These are phyloP conservation scores for Acanthosepion lycidas DNA, from an alignment of 2,888 invertebrate species.

Conservation along the genomic window DNA sequence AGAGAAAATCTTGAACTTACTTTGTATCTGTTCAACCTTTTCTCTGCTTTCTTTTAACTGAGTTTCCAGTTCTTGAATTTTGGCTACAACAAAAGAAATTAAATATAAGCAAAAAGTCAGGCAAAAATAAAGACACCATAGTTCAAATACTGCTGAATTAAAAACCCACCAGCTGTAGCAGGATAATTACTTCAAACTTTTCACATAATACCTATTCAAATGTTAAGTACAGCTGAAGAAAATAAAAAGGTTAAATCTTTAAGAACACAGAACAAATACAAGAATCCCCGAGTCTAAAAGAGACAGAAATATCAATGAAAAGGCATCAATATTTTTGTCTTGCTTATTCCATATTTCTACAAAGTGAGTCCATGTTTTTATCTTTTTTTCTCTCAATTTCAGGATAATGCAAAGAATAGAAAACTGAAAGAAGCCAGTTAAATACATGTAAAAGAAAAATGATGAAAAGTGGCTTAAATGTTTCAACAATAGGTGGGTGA, in stretches of 20 bases:
- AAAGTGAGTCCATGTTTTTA: not conserved
- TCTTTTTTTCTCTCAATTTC: not conserved
- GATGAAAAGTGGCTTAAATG: not conserved
- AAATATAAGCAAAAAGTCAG: not conserved
- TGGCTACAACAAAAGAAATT: constrained; percentile 58
- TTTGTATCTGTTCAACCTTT: constrained; percentile 73
- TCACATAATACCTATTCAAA: not conserved
- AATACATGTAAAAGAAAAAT: not conserved
- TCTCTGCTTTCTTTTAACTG: constrained; percentile 73
- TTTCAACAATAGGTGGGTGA: not conserved
- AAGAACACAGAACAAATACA: not conserved
- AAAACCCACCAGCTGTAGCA: too few relatives aligned
- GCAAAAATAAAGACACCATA: not conserved
- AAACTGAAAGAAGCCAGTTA: not conserved
- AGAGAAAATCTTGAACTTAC: constrained; percentile 64
- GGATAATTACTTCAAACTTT: not conserved
- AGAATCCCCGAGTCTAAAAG: not conserved
- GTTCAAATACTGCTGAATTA: too few relatives aligned
- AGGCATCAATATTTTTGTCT: not conserved
- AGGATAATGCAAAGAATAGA: not conserved
- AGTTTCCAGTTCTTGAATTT: constrained; percentile 73
- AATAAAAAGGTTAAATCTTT: not conserved
- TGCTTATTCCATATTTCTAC: not conserved
- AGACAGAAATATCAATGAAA: not conserved
- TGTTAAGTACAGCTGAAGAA: not conserved